Evolutionary conservation across 1,140 invertebrate species (phyloP).

Genomic region (Oscheius sp.): DNA sequence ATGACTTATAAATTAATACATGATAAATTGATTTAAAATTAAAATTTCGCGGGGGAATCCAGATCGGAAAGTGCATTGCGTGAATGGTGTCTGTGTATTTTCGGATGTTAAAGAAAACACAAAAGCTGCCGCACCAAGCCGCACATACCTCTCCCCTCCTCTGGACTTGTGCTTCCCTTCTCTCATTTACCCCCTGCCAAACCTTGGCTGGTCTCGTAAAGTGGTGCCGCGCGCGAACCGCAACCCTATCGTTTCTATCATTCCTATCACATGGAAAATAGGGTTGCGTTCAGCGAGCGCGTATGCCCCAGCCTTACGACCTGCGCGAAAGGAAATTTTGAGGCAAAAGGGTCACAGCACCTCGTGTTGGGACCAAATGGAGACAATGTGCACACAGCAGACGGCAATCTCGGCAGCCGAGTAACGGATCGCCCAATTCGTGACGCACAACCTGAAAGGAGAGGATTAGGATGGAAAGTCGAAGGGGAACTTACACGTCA

Average conservation of each 20-base stretch:
- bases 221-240: neutral
- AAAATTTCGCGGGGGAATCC: no score
- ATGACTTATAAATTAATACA: no score
- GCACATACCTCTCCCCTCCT: slow-evolving; percentile 6
- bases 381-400: slow-evolving; percentile 9
- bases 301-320: neutral
- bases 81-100: no score
- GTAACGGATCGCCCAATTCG: slow-evolving; percentile 16
- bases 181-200: slow-evolving; percentile 10
- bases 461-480: neutral
- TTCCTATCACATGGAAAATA: no score
- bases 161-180: no score
- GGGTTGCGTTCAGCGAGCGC: slow-evolving; percentile 1
- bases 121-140: no score
- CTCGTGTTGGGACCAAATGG: neutral
- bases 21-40: no score
- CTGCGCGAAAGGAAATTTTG: slow-evolving; percentile 3
- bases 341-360: slow-evolving; percentile 8
- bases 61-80: no score
- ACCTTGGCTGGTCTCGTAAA: slow-evolving; percentile 8
- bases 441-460: slow-evolving; percentile 5
- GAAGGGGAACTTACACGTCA: slow-evolving; percentile 16
- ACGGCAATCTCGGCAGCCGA: neutral
- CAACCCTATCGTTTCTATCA: neutral
- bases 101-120: no score